A percentile compares a stretch with the other conserved stretches of the same genome.
Evolutionary conservation across 2,797 vertebrate species (phyloP).

Genomic region (Trichosurus vulpecula): DNA sequence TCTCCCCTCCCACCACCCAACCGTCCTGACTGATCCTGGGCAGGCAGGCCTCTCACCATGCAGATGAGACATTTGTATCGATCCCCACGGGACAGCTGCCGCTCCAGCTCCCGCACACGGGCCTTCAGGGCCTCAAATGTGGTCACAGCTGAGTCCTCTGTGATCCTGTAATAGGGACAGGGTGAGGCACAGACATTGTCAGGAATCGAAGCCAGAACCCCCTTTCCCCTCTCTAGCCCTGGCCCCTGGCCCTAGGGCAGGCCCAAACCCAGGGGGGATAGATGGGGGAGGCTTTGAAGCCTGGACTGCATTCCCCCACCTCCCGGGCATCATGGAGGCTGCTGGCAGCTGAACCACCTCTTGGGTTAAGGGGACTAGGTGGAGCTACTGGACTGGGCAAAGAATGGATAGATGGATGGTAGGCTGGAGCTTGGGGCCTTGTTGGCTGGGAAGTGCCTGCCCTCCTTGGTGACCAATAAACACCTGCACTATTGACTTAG

Average conservation of each 20-base stretch:
- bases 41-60: conserved; percentile 89
- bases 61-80: conserved; percentile 99
- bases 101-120: conserved; percentile 98
- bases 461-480: conserved; percentile 81
- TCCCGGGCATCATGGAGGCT: not conserved
- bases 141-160: conserved; percentile 97
- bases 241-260: not conserved
- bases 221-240: conserved; percentile 14
- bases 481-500: conserved; percentile 88
- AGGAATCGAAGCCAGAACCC: conserved; percentile 41
- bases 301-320: not conserved
- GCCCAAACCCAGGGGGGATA: not conserved
- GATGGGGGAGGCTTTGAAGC: not conserved
- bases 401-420: conserved; percentile 19
- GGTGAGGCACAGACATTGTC: not conserved
- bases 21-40: not conserved
- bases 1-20: not conserved
- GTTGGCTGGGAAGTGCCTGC: conserved; percentile 87
- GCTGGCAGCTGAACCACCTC: not conserved
- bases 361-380: not conserved
- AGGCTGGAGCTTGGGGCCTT: conserved; percentile 92
- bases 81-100: conserved; percentile 98
- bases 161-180: conserved; percentile 89
- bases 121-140: conserved; percentile 99
- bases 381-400: not conserved